Evolutionary conservation across 2,113 vertebrate species (phyloP).

Genomic region (Patagioenas fasciata): DNA sequence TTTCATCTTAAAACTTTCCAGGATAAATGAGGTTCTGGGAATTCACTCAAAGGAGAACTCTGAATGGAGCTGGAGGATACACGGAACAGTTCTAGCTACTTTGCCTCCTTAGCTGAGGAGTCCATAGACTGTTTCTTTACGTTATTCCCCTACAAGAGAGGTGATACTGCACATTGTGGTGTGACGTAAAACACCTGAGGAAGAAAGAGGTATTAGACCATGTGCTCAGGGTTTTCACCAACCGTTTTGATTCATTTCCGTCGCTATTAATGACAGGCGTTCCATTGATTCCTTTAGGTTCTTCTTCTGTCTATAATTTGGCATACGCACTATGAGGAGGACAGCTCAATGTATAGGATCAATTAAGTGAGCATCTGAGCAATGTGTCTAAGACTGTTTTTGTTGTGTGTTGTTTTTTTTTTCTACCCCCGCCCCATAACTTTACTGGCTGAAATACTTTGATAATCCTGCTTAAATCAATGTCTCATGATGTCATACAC

Average conservation of each 20-base stretch:
- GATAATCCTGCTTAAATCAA: background rate
- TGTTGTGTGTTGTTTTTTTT: too few relatives aligned
- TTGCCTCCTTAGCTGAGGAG: too few relatives aligned
- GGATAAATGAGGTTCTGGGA: background rate
- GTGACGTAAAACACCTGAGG: background rate
- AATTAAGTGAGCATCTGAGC: conserved; percentile 15
- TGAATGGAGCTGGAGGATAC: background rate
- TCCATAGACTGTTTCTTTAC: rapidly evolving
- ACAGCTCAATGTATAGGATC: background rate
- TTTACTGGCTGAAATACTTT: background rate
- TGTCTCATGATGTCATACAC: rapidly evolving
- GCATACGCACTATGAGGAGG: background rate
- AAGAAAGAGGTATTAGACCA: background rate
- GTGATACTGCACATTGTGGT: background rate
- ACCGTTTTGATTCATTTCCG: conserved; percentile 22
- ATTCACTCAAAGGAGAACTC: background rate
- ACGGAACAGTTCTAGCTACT: background rate
- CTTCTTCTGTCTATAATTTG: conserved; percentile 44
- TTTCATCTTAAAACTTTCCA: background rate
- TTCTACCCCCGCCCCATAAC: background rate
- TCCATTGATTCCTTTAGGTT: conserved; percentile 32
- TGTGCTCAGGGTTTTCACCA: background rate
- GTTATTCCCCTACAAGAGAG: background rate
- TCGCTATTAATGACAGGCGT: conserved; percentile 10
- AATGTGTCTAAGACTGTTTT: background rate